Evolutionary conservation across 2,888 invertebrate genomes (phyloP), one percentile per base, ranked within the genome.

Genomic region (Agrenia bidenticulata): DNA sequence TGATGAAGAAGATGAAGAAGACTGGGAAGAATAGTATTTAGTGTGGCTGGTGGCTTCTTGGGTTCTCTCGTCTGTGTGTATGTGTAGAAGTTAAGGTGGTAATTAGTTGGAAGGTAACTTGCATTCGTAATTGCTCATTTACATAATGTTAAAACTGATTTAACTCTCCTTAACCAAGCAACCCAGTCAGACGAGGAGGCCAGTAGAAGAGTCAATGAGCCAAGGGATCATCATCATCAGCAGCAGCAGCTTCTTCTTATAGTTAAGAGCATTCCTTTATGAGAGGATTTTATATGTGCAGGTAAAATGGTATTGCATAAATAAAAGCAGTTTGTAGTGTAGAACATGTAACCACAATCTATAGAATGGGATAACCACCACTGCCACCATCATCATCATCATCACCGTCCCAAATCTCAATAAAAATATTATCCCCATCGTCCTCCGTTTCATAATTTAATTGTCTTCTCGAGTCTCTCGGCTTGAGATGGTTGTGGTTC

Each of bases 81-180:
- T 51, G 19, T 51, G 15, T 23, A 15, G 32, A 32, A 24, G 55
- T 32, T 55, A 57, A 63, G 63, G 63, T 63, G 63, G 63, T 63
- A 63, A 63, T 63, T 63, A 63, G 57, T 63, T 63, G 63, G 63
- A 63, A 58, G 63, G 63, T 63, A 63, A 58, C 39, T 57, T 62
- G 62, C 42, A 62, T 62, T 55, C 45, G 55, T 62, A 62, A 62
- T 62, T 62, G 62, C 56, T 55, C 51, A 63, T 63, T 63, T 63
- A 50, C 63, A 63, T 63, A 63, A 57, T 63, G 57, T 55, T 32
- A 54, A 51, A 51, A 51, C 51, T 51, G 51, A 51, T 51, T 51
- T 51, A 41, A 24, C 37, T 50, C 19, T 59, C 24, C 19, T 50
- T 50, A 50, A 24, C 58, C 9, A 41, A 45, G 9, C 59, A 49